Evolutionary conservation across 2,113 vertebrate genomes (phyloP), one percentile per base, ranked within the genome.

Genomic region (Hemichromis elongatus): DNA sequence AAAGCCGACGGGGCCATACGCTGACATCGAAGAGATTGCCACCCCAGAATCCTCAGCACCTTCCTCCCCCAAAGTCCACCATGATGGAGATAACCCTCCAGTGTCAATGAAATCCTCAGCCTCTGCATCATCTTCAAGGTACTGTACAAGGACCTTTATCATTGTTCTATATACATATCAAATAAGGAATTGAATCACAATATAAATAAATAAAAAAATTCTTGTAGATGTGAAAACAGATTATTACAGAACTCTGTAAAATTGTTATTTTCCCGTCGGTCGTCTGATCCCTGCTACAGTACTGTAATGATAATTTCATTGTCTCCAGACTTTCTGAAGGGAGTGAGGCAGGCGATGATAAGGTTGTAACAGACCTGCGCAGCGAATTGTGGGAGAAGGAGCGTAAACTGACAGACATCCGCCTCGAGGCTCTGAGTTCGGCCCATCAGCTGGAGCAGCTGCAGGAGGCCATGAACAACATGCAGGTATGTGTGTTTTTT

Each of bases 371-470:
- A 0, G 97, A 97, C 24, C 95, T 99, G 82, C 98, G 98, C n/a
- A 95, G 98, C 0, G 98, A 99, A 92, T 95, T 99, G 28, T 99
- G 99, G 99, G 98, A 99, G 91, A 99, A 99, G 90, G 99, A 99
- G 83, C 97, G 98, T 92, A 99, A 99, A 92, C 96, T 99, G 37
- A 99, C 99, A 0, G 99, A 99, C 84, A 99, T 99, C 88, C 97
- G 98, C 5, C 90, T 99, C 84, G 99, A 99, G 92, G 99, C 98
- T 50, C 96, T 99, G 5, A 99, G 95, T 95, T 99, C 99, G 0
- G 99, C 99, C 70, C 98, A 98, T 86, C 98, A 99, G 88, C 96
- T 99, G 86, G 99, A 99, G 90, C 98, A 99, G 93, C 96, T 99
- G 45, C 97, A 98, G 81, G 99, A 99, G 75, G 97, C 98, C 52